These are phyloP conservation scores for Amblyjoppa fuscipennis DNA, from an alignment of 2,888 invertebrate genomes.

Conservation along the genomic window DNA sequence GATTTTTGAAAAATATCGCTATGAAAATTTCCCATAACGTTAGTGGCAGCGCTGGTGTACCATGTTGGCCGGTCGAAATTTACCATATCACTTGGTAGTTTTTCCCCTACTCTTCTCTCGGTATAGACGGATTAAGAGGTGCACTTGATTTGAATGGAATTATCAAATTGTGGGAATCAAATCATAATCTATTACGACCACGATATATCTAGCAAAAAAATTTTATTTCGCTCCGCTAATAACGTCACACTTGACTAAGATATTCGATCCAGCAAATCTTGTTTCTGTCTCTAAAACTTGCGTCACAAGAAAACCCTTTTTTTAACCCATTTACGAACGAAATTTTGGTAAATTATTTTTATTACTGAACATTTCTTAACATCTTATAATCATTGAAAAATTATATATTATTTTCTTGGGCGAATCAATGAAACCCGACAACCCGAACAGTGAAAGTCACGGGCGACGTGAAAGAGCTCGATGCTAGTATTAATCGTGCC, in stretches of 20 bases:
- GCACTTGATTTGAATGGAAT: too few species aligned
- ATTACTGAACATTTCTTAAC: neutral
- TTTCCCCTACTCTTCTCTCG: too few species aligned
- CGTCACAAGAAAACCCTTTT: neutral
- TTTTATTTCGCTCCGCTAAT: neutral
- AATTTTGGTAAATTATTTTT: neutral
- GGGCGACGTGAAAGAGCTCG: conserved; percentile 41
- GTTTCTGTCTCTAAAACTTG: neutral
- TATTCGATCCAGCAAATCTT: too few species aligned
- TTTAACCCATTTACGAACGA: neutral
- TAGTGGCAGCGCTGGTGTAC: too few species aligned
- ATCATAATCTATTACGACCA: neutral
- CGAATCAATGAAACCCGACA: neutral
- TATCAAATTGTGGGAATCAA: neutral
- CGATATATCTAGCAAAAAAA: neutral
- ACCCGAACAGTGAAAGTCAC: neutral
- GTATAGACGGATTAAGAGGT: too few species aligned
- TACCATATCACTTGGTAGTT: too few species aligned
- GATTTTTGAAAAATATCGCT: too few species aligned
- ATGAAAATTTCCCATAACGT: too few species aligned
- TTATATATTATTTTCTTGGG: neutral
- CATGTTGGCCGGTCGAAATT: too few species aligned
- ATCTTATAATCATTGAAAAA: neutral
- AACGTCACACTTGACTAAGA: too few species aligned
- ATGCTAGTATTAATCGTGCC: conserved; percentile 46